phyloP scores from a whole-genome alignment of 2,113 vertebrate species.

The Gorsachius goisagi region DNA sequence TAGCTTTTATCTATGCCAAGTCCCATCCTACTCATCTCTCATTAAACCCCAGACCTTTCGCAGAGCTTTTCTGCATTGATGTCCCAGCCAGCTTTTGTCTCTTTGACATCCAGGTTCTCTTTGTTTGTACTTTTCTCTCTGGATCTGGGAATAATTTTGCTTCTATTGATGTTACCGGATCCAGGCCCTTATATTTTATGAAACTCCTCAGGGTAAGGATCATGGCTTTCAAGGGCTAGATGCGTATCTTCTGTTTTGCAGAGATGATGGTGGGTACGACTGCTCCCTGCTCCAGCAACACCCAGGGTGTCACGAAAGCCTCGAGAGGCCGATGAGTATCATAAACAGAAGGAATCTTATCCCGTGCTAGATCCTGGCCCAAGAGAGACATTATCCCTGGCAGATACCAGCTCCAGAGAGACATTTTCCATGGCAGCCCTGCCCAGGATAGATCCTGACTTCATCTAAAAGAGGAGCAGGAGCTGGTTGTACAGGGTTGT shows the following conservation, averaged over 20 bases:
- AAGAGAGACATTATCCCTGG: background rate
- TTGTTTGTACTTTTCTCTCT: background rate
- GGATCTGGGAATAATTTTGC: background rate
- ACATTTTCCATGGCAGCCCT: background rate
- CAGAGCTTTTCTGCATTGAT: slow-evolving; percentile 4
- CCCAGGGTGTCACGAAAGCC: background rate
- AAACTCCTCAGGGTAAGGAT: background rate
- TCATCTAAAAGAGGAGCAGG: background rate
- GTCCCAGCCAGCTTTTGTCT: slow-evolving; percentile 5
- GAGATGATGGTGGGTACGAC: accelerated
- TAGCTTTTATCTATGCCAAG: background rate
- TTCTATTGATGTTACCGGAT: background rate
- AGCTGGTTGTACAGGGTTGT: background rate
- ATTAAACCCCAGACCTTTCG: background rate
- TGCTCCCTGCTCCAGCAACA: background rate
- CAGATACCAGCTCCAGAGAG: background rate
- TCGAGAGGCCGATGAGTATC: background rate
- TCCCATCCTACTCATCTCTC: background rate
- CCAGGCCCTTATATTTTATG: background rate
- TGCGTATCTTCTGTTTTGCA: background rate
- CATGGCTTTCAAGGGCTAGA: background rate
- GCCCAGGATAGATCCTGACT: background rate
- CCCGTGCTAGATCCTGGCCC: background rate
- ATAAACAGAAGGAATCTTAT: background rate
- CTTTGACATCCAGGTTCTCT: background rate